phyloP scores from a whole-genome alignment of 2,888 invertebrate species.

The Microctonus brassicae region DNA sequence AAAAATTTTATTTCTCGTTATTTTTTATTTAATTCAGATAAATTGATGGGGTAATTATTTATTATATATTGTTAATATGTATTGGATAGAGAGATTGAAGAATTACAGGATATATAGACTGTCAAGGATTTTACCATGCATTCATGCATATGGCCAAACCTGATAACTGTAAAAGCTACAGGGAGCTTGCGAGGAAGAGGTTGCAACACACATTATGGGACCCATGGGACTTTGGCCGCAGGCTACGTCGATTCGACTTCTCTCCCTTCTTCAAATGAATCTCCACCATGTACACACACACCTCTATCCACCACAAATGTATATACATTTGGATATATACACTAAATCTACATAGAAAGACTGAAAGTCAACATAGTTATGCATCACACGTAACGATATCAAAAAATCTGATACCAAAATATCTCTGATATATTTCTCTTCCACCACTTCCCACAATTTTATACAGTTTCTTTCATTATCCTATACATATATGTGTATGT shows the following conservation, averaged over 20 bases:
- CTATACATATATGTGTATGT: not conserved
- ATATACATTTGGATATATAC: conserved; percentile 18
- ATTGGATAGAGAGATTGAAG: conserved; percentile 7
- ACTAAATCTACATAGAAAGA: conserved; percentile 7
- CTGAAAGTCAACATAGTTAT: conserved; percentile 28
- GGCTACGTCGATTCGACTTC: conserved; percentile 46
- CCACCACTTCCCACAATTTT: not conserved
- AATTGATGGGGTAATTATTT: not conserved
- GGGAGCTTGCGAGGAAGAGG: conserved; percentile 50
- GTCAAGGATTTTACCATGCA: conserved; percentile 47
- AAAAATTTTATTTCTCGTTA: too few species aligned
- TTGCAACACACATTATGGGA: conserved; percentile 60
- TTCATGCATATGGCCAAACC: conserved; percentile 54
- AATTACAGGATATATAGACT: conserved; percentile 9
- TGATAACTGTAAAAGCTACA: conserved; percentile 52
- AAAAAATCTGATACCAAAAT: not conserved
- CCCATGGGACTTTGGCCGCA: conserved; percentile 64
- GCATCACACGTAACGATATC: conserved; percentile 22
- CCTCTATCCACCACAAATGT: not conserved
- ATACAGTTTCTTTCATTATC: not conserved
- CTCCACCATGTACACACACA: not conserved
- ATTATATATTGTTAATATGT: not conserved
- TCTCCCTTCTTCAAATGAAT: conserved; percentile 1
- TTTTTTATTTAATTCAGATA: too few species aligned
- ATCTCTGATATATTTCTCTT: conserved; percentile 7